phyloP scores from a whole-genome alignment of 2,113 vertebrate species.

The Sinocyclocheilus rhinocerous region DNA sequence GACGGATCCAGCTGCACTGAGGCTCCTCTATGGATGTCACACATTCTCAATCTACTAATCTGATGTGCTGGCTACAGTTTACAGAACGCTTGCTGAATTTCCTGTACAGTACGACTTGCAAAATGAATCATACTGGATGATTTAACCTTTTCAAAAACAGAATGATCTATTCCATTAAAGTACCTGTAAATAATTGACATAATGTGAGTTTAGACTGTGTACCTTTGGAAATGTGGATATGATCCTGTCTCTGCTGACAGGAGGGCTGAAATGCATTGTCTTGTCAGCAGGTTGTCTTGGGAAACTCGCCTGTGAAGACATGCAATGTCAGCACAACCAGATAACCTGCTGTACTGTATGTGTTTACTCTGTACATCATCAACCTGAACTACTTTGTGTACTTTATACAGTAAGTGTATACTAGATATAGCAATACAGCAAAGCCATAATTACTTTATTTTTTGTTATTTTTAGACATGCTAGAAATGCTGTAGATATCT shows the following conservation, averaged over 20 bases:
- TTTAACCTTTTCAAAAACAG: background rate
- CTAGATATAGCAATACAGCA: background rate
- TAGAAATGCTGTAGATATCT: background rate
- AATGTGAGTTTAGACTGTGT: constrained; percentile 27
- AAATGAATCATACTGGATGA: background rate
- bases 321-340: constrained; percentile 19
- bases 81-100: background rate
- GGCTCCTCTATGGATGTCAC: constrained; percentile 48
- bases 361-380: background rate
- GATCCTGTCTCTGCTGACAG: constrained; percentile 80
- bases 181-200: background rate
- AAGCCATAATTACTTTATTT: background rate
- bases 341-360: constrained; percentile 12
- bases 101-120: background rate
- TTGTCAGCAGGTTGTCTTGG: constrained; percentile 51
- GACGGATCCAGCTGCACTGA: constrained; percentile 24
- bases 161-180: background rate
- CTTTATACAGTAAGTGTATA: background rate
- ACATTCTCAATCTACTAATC: constrained; percentile 48
- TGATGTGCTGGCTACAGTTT: background rate
- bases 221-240: constrained; percentile 87
- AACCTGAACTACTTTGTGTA: background rate
- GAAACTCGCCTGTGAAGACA: constrained; percentile 31
- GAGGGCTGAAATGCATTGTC: constrained; percentile 67
- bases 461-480: background rate